Base-by-base conservation (phyloP, 1,140 invertebrate species). In the Drosophila bipectinata region DNA sequence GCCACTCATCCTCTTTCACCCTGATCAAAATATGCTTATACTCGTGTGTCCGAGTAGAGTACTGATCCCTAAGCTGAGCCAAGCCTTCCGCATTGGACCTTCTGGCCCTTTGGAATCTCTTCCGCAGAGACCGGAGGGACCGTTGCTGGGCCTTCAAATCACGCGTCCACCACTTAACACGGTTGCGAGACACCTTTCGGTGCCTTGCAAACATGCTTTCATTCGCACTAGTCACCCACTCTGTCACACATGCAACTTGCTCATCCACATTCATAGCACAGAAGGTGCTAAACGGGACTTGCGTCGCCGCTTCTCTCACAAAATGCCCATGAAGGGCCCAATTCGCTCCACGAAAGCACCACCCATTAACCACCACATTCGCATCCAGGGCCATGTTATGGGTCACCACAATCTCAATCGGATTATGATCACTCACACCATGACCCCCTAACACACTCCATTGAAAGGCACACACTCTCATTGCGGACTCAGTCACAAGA, bases 201-300 rank as follows among this genome's bases (percentile, higher is more conserved):
- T 28, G 6, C 26, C 26, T 28, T 7, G 26, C 26, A 28, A 28
- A 28, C 26, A 28, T 28, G 26, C 5, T 6, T 1, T 28, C 26
- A 28, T 28, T 28, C 26, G 26, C 26, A 28, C 26, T 6, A 0
- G 37, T 41, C 0, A 41, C 12, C 12, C 12, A 41, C 37, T 7
- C 37, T 3, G 4, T n/a, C 12, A 41, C 37, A n/a, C 14, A 41
- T 5, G 12, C 37, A 41, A n/a, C 37, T 14, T 41, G 37, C 12
- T 41, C 26, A 41, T 41, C 12, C 37, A 41, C 37, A 41, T n/a
- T 41, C 41, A 21, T 47, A 28, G 14, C 41, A 30, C n/a, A 30
- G 21, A 57, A 47, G 7, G 41, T 32, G 26, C 41, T 47, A 10
- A 47, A 12, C 21, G 41, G 41, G 30, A 47, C 37, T 44, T 57